Evolutionary conservation across 1,140 invertebrate species (phyloP), one percentile per base, ranked within the genome.

Genomic region (Hestina assimilis): DNA sequence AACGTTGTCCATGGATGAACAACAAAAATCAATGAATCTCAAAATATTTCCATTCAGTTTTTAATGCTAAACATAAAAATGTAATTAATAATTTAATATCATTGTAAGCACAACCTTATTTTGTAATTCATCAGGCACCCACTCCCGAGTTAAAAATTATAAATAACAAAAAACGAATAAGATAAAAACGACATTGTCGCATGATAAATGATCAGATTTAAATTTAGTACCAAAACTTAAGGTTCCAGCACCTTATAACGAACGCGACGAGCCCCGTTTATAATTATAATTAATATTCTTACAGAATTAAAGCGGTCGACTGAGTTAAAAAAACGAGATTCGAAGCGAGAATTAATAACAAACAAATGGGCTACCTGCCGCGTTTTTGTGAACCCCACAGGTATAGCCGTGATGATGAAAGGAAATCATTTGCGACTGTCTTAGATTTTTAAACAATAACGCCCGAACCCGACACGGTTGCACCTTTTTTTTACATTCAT

Each of bases 211-310:
- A 83, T 79, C 81, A 83, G 79, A 82, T 84, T 85, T 85, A 84
- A 79, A 85, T 83, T 83, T 81, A 70, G 73, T 66, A 83, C 72
- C 69, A 75, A 81, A 79, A 78, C 72, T 75, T 66, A 71, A 73
- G 69, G 65, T 59, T 57, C 69, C 64, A 73, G 70, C 69, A 72
- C 72, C 81, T 76, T 68, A 75, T 78, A 75, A 74, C 72, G 69
- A 79, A 79, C 76, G 70, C 80, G 79, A 78, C 74, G 77, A 82
- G 66, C 62, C 67, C 72, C 82, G 82, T 79, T 87, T 84, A 84
- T 87, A 87, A 87, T 87, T 87, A 83, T 87, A 87, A 87, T 86
- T 87, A 87, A 87, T 87, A 87, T 84, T 87, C 84, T 83, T 78
- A 82, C 76, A 76, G 77, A 77, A 85, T 85, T 83, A 86, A 83